A percentile compares a stretch with the other conserved stretches of the same genome.
These are phyloP conservation scores for Cyprinodon variegatus DNA, from an alignment of 2,113 vertebrate genomes.

Conservation along the genomic window DNA sequence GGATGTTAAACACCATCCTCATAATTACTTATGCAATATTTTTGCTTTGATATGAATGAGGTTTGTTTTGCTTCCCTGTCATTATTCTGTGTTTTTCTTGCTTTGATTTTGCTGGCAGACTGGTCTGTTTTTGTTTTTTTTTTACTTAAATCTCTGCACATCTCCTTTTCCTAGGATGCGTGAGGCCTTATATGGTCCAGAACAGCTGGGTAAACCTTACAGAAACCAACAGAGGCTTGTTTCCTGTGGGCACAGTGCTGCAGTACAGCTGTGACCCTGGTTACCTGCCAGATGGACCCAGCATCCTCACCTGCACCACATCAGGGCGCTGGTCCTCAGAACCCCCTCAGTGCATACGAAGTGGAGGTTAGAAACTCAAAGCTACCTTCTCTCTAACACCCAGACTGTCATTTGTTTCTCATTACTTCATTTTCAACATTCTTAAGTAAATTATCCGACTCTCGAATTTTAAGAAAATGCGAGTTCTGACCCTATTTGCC, in stretches of 20 bases:
- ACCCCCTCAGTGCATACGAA: constrained; percentile 77
- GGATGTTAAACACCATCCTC: too few relatives aligned
- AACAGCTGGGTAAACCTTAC: constrained; percentile 82
- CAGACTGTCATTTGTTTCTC: background rate
- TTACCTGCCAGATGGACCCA: constrained; percentile 77
- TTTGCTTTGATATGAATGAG: background rate
- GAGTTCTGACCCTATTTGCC: background rate
- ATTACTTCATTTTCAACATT: background rate
- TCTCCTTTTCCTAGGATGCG: constrained; percentile 70
- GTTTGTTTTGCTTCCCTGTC: background rate
- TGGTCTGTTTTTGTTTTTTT: constrained; percentile 5
- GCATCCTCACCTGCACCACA: constrained; percentile 76
- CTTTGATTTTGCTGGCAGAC: background rate
- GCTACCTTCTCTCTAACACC: background rate
- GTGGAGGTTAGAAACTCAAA: constrained; percentile 68
- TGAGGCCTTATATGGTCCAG: constrained; percentile 77
- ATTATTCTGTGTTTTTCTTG: constrained; percentile 1
- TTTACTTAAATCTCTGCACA: background rate
- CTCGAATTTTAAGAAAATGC: background rate
- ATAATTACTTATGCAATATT: too few relatives aligned
- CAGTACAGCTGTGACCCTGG: constrained; percentile 82
- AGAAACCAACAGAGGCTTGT: constrained; percentile 78
- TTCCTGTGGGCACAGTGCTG: constrained; percentile 78
- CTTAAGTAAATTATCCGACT: background rate
- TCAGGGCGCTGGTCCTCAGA: constrained; percentile 77